Percentiles rank a stretch among this genome's conserved stretches.
Conservation (phyloP, 2,113 vertebrate species). For the Pelvicachromis taeniatus region DNA sequence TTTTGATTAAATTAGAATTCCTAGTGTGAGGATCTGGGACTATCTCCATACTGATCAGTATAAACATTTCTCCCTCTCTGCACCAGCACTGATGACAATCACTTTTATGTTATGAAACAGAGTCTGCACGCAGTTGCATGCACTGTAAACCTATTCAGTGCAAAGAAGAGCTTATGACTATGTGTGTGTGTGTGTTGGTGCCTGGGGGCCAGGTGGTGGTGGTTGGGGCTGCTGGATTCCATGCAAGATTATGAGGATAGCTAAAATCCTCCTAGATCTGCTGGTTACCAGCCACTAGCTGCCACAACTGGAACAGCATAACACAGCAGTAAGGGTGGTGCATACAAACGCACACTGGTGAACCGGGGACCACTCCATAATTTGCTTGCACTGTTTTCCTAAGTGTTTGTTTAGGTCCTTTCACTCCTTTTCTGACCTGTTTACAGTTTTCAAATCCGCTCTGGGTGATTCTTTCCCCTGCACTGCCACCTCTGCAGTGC, state of each 20-base stretch:
- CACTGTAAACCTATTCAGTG: slow-evolving; percentile 14
- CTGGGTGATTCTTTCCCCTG: background rate
- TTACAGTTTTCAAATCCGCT: background rate
- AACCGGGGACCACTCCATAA: background rate
- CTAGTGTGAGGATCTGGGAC: background rate
- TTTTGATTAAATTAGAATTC: background rate
- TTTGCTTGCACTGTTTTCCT: background rate
- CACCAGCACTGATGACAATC: background rate
- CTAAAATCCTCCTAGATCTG: slow-evolving; percentile 43
- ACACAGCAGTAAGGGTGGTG: background rate
- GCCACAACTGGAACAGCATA: background rate
- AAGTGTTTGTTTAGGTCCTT: background rate
- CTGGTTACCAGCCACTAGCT: background rate
- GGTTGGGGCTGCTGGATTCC: slow-evolving; percentile 48
- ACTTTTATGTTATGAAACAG: slow-evolving; percentile 22
- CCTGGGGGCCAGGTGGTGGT: slow-evolving; percentile 26
- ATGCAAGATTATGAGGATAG: slow-evolving; percentile 59
- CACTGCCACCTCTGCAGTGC: background rate
- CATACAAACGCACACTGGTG: background rate
- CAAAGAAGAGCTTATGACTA: slow-evolving; percentile 33
- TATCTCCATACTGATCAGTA: background rate
- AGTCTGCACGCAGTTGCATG: background rate
- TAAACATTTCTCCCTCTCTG: background rate
- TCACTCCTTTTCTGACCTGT: background rate
- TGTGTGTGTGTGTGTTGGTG: slow-evolving; percentile 1